These are phyloP conservation scores for Congeria kusceri DNA, from an alignment of 2,888 invertebrate genomes.

Conservation along the genomic window DNA sequence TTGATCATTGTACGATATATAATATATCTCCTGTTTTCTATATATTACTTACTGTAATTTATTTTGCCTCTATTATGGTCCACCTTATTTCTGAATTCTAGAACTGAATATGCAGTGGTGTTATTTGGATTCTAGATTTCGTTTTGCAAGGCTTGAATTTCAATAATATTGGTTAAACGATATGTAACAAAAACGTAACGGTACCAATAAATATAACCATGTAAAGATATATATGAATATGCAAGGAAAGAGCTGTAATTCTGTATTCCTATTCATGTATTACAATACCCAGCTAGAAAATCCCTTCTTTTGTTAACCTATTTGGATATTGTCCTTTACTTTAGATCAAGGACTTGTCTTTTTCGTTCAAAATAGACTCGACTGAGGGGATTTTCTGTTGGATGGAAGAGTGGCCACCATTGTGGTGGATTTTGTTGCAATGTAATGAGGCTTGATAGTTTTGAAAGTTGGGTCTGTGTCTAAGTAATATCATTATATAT, in stretches of 20 bases:
- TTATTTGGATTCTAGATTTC: conserved; percentile 23
- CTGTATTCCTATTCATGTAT: not conserved
- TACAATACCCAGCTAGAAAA: conserved; percentile 35
- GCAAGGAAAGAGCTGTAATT: not conserved
- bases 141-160: not conserved
- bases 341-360: conserved; percentile 16
- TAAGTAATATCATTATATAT: conserved; percentile 48
- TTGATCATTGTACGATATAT: conserved; percentile 53
- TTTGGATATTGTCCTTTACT: conserved; percentile 20
- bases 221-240: not conserved
- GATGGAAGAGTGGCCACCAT: not conserved
- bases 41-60: conserved; percentile 66
- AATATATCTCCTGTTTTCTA: conserved; percentile 62
- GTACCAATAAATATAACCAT: no score
- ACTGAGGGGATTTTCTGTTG: conserved; percentile 55
- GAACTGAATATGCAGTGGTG: conserved; percentile 35
- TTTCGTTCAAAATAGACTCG: conserved; percentile 48
- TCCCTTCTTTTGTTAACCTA: conserved; percentile 47
- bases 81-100: conserved; percentile 46
- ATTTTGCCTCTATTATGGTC: conserved; percentile 62
- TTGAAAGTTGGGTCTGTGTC: conserved; percentile 11
- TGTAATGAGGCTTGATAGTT: conserved; percentile 13
- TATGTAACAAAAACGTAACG: no score
- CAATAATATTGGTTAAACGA: not conserved
- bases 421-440: conserved; percentile 19